Evolutionary conservation across 92 coral and sea anemone species (phyloP), one percentile per base, ranked within the genome.

Genomic region (Porites divaricata): DNA sequence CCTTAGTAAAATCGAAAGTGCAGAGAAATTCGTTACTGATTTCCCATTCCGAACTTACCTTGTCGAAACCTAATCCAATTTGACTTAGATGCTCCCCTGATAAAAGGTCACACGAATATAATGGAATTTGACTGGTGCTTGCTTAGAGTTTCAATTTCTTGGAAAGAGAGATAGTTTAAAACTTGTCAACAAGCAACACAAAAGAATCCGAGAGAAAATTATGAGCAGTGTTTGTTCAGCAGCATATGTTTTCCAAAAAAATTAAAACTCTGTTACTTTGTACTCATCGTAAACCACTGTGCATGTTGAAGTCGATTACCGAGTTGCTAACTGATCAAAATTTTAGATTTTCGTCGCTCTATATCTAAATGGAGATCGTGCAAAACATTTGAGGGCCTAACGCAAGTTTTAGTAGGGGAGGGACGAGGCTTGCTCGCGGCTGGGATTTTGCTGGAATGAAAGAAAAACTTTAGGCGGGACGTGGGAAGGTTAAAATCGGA

Each of bases 331-430:
- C 23, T 63, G 22, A 64, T 64, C 69, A 64, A 64, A 64, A 64
- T 64, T 64, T 64, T 64, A 64, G 69, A 64, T 64, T 64, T 64
- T 64, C 69, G 69, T 64, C 69, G 69, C 69, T 63, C 68, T 64
- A 64, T 64, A 24, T n/a, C 69, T 64, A 64, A 64, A 20, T 64
- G 69, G 69, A 64, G 21, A 64, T 64, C 19, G 69, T 20, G 69
- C 28, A 64, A 20, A 64, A 7, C 69, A 64, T 64, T 64, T 64
- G 28, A 64, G 69, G 69, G 69, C 69, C 69, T 64, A 64, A 64
- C 69, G 69, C 19, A 64, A 64, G 19, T 64, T 64, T 64, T 20
- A 64, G 69, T 63, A 63, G 68, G 68, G 68, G 68, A 63, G 68
- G 68, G 68, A 63, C 68, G 68, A 63, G 68, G 68, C 68, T 63